These are phyloP conservation scores for Momotus momota DNA, from an alignment of 2,797 vertebrate species.

Conservation along the genomic window DNA sequence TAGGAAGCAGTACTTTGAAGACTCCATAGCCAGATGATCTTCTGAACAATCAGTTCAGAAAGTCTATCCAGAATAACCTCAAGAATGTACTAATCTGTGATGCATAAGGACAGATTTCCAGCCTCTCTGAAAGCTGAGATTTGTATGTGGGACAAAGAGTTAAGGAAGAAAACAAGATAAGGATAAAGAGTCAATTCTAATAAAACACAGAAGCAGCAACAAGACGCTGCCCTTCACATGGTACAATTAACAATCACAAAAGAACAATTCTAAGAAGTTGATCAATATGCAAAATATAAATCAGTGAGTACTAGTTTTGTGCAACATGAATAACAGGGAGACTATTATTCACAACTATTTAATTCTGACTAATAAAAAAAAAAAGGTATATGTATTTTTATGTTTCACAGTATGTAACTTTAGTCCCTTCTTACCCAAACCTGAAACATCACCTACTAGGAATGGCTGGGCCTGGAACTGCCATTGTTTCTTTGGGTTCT, in stretches of 20 bases:
- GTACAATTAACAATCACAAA: background rate
- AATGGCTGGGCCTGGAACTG: conserved; percentile 68
- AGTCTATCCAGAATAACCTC: background rate
- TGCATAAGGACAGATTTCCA: background rate
- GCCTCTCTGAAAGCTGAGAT: background rate
- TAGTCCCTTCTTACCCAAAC: conserved; percentile 49
- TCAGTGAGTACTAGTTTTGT: background rate
- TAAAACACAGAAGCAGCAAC: background rate
- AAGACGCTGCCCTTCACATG: background rate
- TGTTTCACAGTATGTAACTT: background rate
- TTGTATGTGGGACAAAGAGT: background rate
- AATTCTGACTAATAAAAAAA: background rate
- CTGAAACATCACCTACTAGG: conserved; percentile 78
- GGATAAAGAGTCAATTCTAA: background rate
- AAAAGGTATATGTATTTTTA: background rate
- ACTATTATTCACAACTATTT: background rate
- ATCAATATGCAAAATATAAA: background rate
- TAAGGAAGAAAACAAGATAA: background rate
- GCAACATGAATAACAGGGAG: background rate
- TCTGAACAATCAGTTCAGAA: background rate
- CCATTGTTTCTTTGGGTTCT: conserved; percentile 68
- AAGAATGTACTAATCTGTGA: background rate
- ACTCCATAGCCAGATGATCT: background rate
- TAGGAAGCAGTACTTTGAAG: background rate
- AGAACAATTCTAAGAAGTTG: background rate